These are phyloP conservation scores for Drosophila anomalata DNA, from an alignment of 2,888 invertebrate species.

Conservation along the genomic window DNA sequence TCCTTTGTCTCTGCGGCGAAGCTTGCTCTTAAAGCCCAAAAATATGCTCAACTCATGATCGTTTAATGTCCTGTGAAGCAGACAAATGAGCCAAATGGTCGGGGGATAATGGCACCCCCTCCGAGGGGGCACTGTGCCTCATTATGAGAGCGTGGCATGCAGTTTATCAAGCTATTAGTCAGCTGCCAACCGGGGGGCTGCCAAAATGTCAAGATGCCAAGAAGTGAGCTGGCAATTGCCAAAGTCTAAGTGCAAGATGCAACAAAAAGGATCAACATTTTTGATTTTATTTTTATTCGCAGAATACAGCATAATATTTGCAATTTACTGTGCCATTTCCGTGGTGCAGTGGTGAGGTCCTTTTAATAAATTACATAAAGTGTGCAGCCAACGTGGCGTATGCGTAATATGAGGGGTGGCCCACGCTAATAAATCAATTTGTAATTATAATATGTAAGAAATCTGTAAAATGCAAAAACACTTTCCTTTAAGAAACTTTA, in stretches of 20 bases:
- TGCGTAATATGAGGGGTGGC: slow-evolving; percentile 53
- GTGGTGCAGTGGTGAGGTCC: slow-evolving; percentile 8
- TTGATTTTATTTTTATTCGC: slow-evolving; percentile 60
- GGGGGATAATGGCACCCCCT: neutral
- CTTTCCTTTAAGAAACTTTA: neutral
- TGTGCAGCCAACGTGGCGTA: slow-evolving; percentile 43
- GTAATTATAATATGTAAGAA: slow-evolving; percentile 40
- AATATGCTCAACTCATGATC: slow-evolving; percentile 26
- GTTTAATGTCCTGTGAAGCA: slow-evolving; percentile 43
- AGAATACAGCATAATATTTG: slow-evolving; percentile 30
- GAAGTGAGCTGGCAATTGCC: slow-evolving; percentile 13
- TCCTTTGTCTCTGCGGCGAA: neutral
- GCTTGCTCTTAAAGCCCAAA: slow-evolving; percentile 1
- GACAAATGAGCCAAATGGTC: slow-evolving; percentile 5
- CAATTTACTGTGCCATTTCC: slow-evolving; percentile 51
- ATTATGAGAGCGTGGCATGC: slow-evolving; percentile 62
- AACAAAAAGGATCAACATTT: slow-evolving; percentile 59
- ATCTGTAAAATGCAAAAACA: too few species aligned
- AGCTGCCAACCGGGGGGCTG: slow-evolving; percentile 28
- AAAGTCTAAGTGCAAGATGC: slow-evolving; percentile 63
- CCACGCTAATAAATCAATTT: slow-evolving; percentile 55
- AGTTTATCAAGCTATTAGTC: slow-evolving; percentile 74
- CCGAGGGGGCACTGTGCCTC: slow-evolving; percentile 10
- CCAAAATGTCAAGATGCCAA: slow-evolving; percentile 3
- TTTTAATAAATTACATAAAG: slow-evolving; percentile 30